Percentiles rank a stretch among this genome's conserved stretches.
phyloP scores from a whole-genome alignment of 2,113 vertebrate species.

The Mohoua ochrocephala region DNA sequence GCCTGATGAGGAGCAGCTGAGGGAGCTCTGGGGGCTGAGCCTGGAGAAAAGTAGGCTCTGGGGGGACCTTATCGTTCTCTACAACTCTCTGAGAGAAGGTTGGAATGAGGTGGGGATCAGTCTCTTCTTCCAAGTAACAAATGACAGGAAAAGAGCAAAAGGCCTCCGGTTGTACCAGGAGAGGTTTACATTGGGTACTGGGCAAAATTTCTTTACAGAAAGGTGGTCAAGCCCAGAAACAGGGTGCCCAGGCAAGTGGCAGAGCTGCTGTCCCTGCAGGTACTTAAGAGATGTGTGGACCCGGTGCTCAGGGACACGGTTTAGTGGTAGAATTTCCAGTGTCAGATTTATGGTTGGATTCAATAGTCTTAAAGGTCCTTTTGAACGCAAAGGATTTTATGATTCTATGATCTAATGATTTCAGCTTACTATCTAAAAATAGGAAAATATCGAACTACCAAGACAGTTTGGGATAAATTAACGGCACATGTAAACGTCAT shows the following conservation, averaged over 20 bases:
- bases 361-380: not conserved
- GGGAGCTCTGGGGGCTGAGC: fast-evolving
- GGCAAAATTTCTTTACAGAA: not conserved
- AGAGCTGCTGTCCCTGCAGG: not conserved
- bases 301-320: not conserved
- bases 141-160: not conserved
- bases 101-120: fast-evolving
- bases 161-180: fast-evolving
- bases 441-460: not conserved
- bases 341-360: not conserved
- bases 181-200: not conserved
- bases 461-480: not conserved
- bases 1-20: not conserved
- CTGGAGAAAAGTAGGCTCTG: not conserved
- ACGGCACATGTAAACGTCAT: not conserved
- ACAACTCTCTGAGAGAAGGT: not conserved
- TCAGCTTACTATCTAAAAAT: not conserved
- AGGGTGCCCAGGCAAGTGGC: not conserved
- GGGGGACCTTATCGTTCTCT: fast-evolving
- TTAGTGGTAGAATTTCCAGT: not conserved
- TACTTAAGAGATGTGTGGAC: not conserved
- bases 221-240: not conserved
- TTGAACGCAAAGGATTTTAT: not conserved
- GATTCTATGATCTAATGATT: not conserved
- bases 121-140: not conserved